Base-by-base conservation (phyloP, 1,140 invertebrate genomes). In the Orussus abietinus region DNA sequence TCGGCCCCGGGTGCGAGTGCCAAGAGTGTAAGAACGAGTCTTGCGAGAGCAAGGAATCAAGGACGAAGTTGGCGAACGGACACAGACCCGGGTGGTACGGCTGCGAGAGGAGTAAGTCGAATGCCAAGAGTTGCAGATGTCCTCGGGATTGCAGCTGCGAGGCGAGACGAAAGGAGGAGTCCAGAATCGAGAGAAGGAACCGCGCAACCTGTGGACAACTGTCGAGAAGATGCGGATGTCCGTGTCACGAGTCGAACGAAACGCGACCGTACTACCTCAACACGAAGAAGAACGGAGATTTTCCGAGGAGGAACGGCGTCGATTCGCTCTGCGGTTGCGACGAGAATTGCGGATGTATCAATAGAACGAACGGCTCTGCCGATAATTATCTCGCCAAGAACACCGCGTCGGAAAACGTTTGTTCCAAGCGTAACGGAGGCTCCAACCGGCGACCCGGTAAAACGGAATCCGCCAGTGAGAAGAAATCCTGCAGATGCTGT, bases 401-500 rank as follows among this genome's bases (percentile, higher is more conserved):
- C n/a, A n/a, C n/a, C n/a, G n/a, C n/a, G n/a, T n/a, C n/a, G n/a
- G n/a, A n/a, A n/a, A n/a, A n/a, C n/a, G n/a, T n/a, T n/a, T n/a
- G n/a, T 37, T 9, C 35, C 28, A 20, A 38, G 31, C 11, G 31
- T n/a, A 26, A 15, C 10, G 26, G 21, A 39, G 5, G 13, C 1
- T 33, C 30, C 19, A 34, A 13, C 33, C 13, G 36, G 13, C 29
- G 21, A 12, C 10, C 13, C 2, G 20, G 17, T 2, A 20, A 43
- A 26, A 38, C 10, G 13, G 13, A n/a, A 1, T 11, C 19, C 5
- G 18, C 35, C 5, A 22, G 9, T 13, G 9, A 29, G 29, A 28
- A 57, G 5, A 48, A 28, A 11, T 52, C 28, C 42, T 49, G 34
- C 11, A 62, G 67, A 33, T 54, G 51, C 38, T 73, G 67, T 43